These are phyloP conservation scores for Parazoanthus swiftii DNA, from an alignment of 92 coral and sea anemone species.

Conservation along the genomic window DNA sequence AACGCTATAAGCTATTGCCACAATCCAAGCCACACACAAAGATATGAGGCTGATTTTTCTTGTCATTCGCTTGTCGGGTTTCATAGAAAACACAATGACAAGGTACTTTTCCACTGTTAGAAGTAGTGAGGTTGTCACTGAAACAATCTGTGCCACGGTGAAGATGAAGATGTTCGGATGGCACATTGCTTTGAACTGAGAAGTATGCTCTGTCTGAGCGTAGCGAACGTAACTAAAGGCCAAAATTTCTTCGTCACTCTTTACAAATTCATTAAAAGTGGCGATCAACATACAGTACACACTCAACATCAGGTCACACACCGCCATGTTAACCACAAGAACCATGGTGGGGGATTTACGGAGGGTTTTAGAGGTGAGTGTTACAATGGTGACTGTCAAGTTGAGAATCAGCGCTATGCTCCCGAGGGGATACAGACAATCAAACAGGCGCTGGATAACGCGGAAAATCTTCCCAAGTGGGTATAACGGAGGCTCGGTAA, in stretches of 20 bases:
- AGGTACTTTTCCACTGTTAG: conserved; percentile 63
- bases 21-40: conserved; percentile 41
- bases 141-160: conserved; percentile 47
- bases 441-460: background rate
- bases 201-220: no score
- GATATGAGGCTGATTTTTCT: conserved; percentile 12
- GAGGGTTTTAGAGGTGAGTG: background rate
- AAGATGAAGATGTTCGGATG: background rate
- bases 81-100: conserved; percentile 63
- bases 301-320: background rate
- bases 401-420: background rate
- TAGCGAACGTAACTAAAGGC: background rate
- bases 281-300: background rate
- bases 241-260: background rate
- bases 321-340: background rate
- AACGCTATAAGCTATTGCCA: conserved; percentile 31
- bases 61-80: conserved; percentile 50
- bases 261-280: background rate
- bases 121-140: conserved; percentile 52
- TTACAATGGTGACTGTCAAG: background rate
- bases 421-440: background rate
- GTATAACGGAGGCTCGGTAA: background rate
- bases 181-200: background rate
- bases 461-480: background rate
- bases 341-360: conserved; percentile 3